Base-by-base conservation (phyloP, 2,888 invertebrate genomes). In the Pseudanteris insignis region DNA sequence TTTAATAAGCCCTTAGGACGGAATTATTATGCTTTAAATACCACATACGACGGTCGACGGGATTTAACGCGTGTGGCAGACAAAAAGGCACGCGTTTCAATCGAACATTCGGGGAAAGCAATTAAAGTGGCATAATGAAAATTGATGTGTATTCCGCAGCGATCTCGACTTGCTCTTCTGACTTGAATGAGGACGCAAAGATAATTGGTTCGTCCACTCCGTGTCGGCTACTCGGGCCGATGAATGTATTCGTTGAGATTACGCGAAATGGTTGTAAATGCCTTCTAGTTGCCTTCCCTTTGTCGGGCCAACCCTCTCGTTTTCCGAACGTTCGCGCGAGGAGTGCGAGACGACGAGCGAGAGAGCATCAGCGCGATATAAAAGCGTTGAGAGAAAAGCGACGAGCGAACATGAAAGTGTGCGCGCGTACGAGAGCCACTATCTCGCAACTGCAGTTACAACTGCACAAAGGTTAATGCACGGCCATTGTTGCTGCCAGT, bases 401-500 rank as follows among this genome's bases (percentile, higher is more conserved):
- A 44, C 59, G 30, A 53, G 55, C 43, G 48, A 38, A 64, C 44
- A 55, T 61, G 60, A 59, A 57, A 64, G 64, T 54, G 60, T 57
- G n/a, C n/a, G n/a, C n/a, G n/a, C n/a, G n/a, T 51, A 60, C 63
- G 61, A 63, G 57, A 63, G 62, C 64, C 61, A 69, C 77, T 78
- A 78, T 78, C 78, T 76, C 74, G 70, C 71, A 71, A 75, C 75
- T 78, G 77, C 78, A 77, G 78, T 78, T 78, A 78, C 77, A 75
- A 78, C 70, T 76, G 74, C 75, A 78, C 77, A 78, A 78, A 78
- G 78, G 78, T 76, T 77, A 78, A 78, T 78, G 77, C 76, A 74
- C 71, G 71, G 71, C 76, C 69, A 78, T 78, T 78, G 78, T 78
- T 75, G 73, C 63, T 70, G 75, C 70, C 70, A 71, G 74, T 70